Evolutionary conservation across 2,888 invertebrate species (phyloP).

Genomic region (Heliconius cydno): DNA sequence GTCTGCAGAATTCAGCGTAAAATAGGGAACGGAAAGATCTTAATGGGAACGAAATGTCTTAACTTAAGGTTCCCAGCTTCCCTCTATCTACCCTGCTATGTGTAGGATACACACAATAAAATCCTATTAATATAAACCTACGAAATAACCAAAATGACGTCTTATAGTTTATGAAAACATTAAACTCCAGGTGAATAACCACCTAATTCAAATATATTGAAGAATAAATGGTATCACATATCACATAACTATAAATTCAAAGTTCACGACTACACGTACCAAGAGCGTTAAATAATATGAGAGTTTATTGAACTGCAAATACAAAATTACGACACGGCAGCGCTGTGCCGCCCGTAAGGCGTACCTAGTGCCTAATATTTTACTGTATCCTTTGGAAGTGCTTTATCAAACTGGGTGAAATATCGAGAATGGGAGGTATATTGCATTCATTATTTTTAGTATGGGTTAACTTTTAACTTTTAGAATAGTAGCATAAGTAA

Average conservation of each 20-base stretch:
- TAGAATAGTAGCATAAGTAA: too few species aligned
- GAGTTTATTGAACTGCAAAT: constrained; percentile 58
- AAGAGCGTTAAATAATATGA: constrained; percentile 47
- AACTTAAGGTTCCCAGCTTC: too few species aligned
- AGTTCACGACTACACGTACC: constrained; percentile 32
- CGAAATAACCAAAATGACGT: not conserved
- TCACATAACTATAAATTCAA: constrained; percentile 47
- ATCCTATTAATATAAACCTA: not conserved
- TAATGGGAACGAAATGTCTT: too few species aligned
- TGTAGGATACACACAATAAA: too few species aligned
- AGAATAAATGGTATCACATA: constrained; percentile 33
- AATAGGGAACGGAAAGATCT: too few species aligned
- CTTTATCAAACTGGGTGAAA: constrained; percentile 7
- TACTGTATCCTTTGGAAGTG: constrained; percentile 18
- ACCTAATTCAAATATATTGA: constrained; percentile 37
- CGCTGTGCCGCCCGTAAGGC: constrained; percentile 32
- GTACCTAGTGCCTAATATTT: constrained; percentile 27
- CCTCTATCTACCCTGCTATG: too few species aligned
- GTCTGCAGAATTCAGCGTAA: too few species aligned
- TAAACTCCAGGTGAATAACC: constrained; percentile 16
- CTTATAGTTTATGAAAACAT: not conserved
- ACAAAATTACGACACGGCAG: constrained; percentile 49
- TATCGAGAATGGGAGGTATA: not conserved
- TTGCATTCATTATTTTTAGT: not conserved
- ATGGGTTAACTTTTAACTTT: too few species aligned